These are phyloP conservation scores for Dryobates pubescens DNA, from an alignment of 2,797 vertebrate genomes.

Conservation along the genomic window DNA sequence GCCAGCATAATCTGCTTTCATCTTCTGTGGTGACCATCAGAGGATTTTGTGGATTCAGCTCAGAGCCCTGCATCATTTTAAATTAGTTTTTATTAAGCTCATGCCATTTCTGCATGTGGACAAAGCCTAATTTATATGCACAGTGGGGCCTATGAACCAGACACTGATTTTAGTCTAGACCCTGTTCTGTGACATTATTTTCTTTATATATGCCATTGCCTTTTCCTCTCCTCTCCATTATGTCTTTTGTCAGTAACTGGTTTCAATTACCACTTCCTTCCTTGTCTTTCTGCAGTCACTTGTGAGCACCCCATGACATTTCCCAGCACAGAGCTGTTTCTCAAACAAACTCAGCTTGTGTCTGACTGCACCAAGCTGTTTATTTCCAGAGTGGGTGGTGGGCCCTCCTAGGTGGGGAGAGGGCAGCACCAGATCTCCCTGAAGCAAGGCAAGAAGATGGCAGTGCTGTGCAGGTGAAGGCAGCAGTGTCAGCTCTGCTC, in stretches of 20 bases:
- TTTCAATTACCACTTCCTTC: background rate
- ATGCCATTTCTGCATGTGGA: background rate
- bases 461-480: background rate
- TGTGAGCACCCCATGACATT: background rate
- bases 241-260: background rate
- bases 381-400: background rate
- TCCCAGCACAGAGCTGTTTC: background rate
- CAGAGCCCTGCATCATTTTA: background rate
- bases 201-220: background rate
- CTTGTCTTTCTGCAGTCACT: background rate
- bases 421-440: background rate
- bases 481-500: background rate
- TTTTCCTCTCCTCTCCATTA: background rate
- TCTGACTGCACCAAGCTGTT: background rate
- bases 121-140: background rate
- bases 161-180: background rate
- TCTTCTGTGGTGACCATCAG: background rate
- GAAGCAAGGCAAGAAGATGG: background rate
- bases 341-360: background rate
- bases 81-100: constrained; percentile 13
- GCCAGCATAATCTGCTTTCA: background rate
- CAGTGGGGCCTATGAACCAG: background rate
- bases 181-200: background rate
- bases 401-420: background rate
- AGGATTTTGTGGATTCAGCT: background rate